phyloP scores from a whole-genome alignment of 2,888 invertebrate species.

The Galerucella pusilla region DNA sequence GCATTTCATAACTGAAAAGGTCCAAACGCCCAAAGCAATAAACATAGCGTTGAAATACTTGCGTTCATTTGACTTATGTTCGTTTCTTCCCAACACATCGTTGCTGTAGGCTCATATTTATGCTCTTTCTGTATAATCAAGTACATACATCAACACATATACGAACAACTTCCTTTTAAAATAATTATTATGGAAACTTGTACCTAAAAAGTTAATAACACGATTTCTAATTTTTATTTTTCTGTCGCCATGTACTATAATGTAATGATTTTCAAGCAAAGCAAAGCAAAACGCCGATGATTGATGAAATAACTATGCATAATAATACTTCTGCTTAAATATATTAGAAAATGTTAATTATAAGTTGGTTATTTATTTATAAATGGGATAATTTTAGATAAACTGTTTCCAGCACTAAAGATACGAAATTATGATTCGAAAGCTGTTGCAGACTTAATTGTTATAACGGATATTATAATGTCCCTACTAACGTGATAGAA shows the following conservation, averaged over 20 bases:
- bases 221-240: neutral
- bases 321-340: conserved; percentile 28
- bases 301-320: conserved; percentile 35
- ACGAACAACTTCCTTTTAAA: neutral
- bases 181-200: neutral
- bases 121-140: neutral
- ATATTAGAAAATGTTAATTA: conserved; percentile 35
- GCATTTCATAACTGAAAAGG: neutral
- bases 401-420: conserved; percentile 26
- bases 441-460: conserved; percentile 7
- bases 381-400: conserved; percentile 28
- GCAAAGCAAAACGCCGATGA: conserved; percentile 27
- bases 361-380: conserved; percentile 28
- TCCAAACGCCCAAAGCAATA: neutral
- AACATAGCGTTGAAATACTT: neutral
- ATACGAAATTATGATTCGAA: conserved; percentile 14
- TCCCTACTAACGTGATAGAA: neutral
- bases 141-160: conserved; percentile 1
- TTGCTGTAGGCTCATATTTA: neutral
- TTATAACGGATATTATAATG: conserved; percentile 2
- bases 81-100: neutral
- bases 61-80: neutral
- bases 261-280: conserved; percentile 27
- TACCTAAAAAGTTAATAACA: conserved; percentile 1
- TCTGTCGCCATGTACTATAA: neutral